Percentiles rank a stretch among this genome's conserved stretches.
Evolutionary conservation across 2,797 vertebrate species (phyloP).

Genomic region (Eurystomus glaucurus): DNA sequence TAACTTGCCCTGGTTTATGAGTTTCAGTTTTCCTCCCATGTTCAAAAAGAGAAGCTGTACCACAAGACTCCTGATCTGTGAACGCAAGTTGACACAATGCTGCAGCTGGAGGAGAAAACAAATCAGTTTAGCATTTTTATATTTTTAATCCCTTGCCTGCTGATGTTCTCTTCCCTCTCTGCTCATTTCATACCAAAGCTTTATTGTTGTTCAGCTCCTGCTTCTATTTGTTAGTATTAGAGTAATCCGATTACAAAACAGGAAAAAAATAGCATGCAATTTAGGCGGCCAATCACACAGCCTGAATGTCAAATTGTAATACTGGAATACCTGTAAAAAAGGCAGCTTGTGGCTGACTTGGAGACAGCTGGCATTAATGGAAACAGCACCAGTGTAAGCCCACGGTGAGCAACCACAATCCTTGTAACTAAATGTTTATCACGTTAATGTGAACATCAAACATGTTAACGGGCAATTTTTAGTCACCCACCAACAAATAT

Average conservation of each 20-base stretch:
- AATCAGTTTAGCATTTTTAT: slow-evolving; percentile 42
- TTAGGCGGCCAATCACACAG: not conserved
- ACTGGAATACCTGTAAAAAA: not conserved
- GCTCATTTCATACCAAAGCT: not conserved
- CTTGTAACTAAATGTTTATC: not conserved
- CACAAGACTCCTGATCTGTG: not conserved
- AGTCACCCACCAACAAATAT: not conserved
- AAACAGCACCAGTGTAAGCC: not conserved
- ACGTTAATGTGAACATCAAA: not conserved
- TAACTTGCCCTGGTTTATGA: not conserved
- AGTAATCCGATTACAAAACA: not conserved
- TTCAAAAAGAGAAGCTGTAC: not conserved
- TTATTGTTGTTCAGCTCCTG: slow-evolving; percentile 1
- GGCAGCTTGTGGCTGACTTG: not conserved
- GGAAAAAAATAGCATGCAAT: not conserved
- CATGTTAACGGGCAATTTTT: fast-evolving
- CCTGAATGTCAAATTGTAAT: not conserved
- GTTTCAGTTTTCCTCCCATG: not conserved
- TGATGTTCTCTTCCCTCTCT: slow-evolving; percentile 17
- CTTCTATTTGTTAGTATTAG: slow-evolving; percentile 45
- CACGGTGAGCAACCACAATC: not conserved
- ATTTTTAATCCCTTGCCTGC: slow-evolving; percentile 46
- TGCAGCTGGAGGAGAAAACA: slow-evolving; percentile 34
- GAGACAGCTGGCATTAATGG: not conserved
- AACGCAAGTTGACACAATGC: not conserved